phyloP scores from a whole-genome alignment of 2,888 invertebrate species.

The Seira sanloemensis region DNA sequence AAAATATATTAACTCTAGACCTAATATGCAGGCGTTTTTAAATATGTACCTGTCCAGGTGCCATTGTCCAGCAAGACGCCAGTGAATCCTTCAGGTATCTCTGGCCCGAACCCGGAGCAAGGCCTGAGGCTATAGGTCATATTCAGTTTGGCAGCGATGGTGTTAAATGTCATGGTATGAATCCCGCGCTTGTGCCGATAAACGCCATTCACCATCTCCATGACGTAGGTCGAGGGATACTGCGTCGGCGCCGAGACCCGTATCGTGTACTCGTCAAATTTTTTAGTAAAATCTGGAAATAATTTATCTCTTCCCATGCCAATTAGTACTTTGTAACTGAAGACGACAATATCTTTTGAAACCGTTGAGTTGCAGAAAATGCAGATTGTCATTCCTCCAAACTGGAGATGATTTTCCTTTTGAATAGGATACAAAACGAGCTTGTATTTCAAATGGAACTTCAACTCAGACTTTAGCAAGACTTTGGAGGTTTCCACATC shows the following conservation, averaged over 20 bases:
- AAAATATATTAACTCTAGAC: not conserved
- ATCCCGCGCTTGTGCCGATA: constrained; percentile 34
- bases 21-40: not conserved
- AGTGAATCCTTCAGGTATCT: constrained; percentile 16
- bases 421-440: not conserved
- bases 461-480: not conserved
- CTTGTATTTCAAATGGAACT: not conserved
- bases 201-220: constrained; percentile 17
- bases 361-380: not conserved
- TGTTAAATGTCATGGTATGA: constrained; percentile 11
- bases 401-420: not conserved
- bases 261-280: constrained; percentile 10
- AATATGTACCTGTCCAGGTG: constrained; percentile 36
- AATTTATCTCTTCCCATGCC: not conserved
- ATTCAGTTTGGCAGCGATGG: constrained; percentile 20
- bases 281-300: constrained; percentile 38
- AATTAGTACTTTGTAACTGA: not conserved
- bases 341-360: not conserved
- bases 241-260: constrained; percentile 31
- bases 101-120: not conserved
- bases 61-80: constrained; percentile 32
- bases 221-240: constrained; percentile 19
- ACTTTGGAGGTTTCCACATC: not conserved
- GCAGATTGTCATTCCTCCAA: not conserved
- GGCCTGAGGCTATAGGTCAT: constrained; percentile 28